Conservation (phyloP, 1,140 invertebrate genomes). For the Agraylea sexmaculata region DNA sequence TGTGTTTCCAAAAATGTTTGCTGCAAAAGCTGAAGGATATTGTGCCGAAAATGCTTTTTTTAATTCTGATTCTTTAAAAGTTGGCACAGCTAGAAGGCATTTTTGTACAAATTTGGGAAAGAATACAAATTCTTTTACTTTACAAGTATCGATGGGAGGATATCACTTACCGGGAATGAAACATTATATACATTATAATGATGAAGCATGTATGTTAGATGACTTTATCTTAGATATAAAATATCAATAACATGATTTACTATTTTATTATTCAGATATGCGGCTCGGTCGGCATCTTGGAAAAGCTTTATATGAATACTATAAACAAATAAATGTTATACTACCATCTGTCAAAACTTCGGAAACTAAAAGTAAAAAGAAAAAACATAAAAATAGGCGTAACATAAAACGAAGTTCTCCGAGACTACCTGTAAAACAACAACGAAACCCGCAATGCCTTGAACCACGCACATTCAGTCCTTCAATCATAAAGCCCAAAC, state of each 20-base stretch:
- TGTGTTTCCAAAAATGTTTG: constrained; percentile 80
- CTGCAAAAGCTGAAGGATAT: constrained; percentile 76
- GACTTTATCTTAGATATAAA: not conserved
- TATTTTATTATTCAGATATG: constrained; percentile 15
- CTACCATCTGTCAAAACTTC: constrained; percentile 5
- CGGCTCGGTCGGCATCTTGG: constrained; percentile 19
- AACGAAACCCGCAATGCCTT: constrained; percentile 9
- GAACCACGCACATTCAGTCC: constrained; percentile 17
- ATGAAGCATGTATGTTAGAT: constrained; percentile 70
- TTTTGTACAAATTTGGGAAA: constrained; percentile 55
- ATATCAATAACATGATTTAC: not conserved
- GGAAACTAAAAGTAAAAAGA: constrained; percentile 14
- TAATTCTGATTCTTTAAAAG: constrained; percentile 75
- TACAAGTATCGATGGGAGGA: constrained; percentile 77
- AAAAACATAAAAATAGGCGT: constrained; percentile 9
- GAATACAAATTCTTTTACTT: constrained; percentile 58
- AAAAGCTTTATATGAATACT: constrained; percentile 19
- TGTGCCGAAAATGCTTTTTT: constrained; percentile 72
- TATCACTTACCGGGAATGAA: constrained; percentile 54
- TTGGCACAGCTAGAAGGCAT: constrained; percentile 75
- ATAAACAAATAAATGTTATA: constrained; percentile 19
- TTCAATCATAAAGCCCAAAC: constrained; percentile 14
- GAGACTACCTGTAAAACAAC: constrained; percentile 11
- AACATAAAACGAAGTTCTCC: constrained; percentile 14
- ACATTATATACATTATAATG: constrained; percentile 68